Evolutionary conservation across 2,113 vertebrate species (phyloP), one percentile per base, ranked within the genome.

Genomic region (Cettia cetti): DNA sequence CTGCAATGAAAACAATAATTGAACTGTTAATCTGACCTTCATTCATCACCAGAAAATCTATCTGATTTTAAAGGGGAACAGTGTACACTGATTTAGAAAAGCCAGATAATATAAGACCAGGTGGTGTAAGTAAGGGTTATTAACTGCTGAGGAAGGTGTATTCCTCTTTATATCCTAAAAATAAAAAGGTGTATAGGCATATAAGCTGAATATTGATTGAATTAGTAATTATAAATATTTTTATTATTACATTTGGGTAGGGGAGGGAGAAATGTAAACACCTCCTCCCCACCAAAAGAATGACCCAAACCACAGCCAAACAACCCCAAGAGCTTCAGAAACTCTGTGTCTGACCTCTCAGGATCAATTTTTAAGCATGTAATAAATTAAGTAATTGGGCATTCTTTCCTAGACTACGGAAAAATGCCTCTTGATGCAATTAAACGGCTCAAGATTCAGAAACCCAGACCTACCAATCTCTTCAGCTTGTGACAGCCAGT

Each of bases 401-500:
- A 91, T 93, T 86, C 59, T 95, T 83, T 72, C 45, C 35, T 72
- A 47, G 69, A 19, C 35, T 60, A 50, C 42, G 60, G 78, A 42
- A 88, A 95, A 97, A 95, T 92, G 27, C 47, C 68, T 88, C 75
- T 84, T 39, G 28, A 54, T 78, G 83, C 71, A 96, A 97, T 97
- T 97, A 96, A 94, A 95, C 84, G 61, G 47, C 91, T 95, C 78
- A 84, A 70, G 78, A 95, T 74, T 95, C 68, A 77, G 83, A 94
- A 93, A 60, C 66, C 42, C 90, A 89, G 87, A 93, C 49, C 74
- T 61, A 80, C 74, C 7, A 77, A 49, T 50, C 91, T 64, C 27
- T 59, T 92, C 80, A 80, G 66, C 82, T 76, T 91, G 65, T 96
- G 86, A 91, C 82, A 92, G 72, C 84, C 91, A 96, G 91, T 77